Evolutionary conservation across 2,888 invertebrate species (phyloP).

Genomic region (Limnephilus auricula): DNA sequence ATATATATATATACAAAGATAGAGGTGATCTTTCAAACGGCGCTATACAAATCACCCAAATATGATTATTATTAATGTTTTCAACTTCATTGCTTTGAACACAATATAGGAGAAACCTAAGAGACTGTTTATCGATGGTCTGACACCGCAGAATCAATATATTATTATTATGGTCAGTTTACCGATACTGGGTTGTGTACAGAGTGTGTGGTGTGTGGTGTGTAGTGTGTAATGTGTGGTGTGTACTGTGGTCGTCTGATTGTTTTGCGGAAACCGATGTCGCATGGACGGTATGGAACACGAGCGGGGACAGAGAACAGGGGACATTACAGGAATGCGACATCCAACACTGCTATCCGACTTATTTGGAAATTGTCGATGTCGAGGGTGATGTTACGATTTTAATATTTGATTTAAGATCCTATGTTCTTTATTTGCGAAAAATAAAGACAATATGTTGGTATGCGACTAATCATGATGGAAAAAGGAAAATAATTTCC

Average conservation of each 20-base stretch:
- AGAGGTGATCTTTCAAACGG: no score
- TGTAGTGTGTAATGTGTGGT: neutral
- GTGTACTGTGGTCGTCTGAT: neutral
- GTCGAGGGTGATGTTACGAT: neutral
- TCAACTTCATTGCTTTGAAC: neutral
- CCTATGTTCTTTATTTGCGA: no score
- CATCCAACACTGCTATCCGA: neutral
- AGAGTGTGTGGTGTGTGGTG: neutral
- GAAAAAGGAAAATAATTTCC: no score
- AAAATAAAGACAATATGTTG: no score
- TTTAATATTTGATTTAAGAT: no score
- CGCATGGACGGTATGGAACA: neutral
- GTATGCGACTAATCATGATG: no score
- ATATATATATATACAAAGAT: no score
- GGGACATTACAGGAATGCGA: neutral
- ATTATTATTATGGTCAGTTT: neutral
- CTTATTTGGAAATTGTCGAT: neutral
- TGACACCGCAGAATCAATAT: neutral
- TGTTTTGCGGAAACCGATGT: neutral
- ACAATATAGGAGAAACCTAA: neutral
- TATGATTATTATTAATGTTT: neutral
- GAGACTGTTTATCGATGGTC: neutral
- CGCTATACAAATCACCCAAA: no score
- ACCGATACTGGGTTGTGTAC: neutral
- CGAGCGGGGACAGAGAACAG: neutral